Base-by-base conservation (phyloP, 2,113 vertebrate genomes). In the Protobothrops flavoviridis region DNA sequence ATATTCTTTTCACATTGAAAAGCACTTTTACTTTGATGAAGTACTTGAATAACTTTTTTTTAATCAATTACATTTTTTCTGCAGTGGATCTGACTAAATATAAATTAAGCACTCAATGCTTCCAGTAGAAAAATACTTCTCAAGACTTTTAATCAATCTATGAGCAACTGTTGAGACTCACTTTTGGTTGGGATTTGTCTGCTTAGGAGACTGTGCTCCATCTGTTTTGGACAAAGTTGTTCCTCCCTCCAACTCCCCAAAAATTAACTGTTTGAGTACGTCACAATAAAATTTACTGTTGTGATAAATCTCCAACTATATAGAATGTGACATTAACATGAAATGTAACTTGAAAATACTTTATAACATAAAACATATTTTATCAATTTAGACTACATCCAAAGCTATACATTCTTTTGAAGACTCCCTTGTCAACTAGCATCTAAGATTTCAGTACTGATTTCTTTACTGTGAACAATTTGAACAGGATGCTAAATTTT, bases 11-110 rank as follows among this genome's bases (percentile, higher is more conserved):
- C 64, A 85, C 43, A 61, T 3, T 57, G 52, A 59, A 24, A 53
- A 89, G 64, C 92, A 89, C 59, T 93, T 89, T 57, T 93, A 33
- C 53, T 90, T 93, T 52, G 89, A 90, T 93, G 64, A 55, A 93
- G 33, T 90, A 93, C 85, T 89, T 90, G 92, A 89, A 74, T 92
- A 92, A 90, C 52, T 59, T 88, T 21, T 43, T 90, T 85, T 93
- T 85, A 85, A 90, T 93, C 69, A 93, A 90, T 43, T 74, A 69
- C 48, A 81, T 55, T 88, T 92, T 85, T 85, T 81, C 53, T 29
- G 6, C 43, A 85, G 64, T 15, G 13, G 29, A 93, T 85, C 88
- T 93, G 92, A 90, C 61, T 81, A 21, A 90, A 93, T 85, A 90
- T 57, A 85, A 85, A 93, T 90, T 89, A 92, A 88, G 53, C 48